phyloP scores from a whole-genome alignment of 2,888 invertebrate species.

The Abrostola triplasia region DNA sequence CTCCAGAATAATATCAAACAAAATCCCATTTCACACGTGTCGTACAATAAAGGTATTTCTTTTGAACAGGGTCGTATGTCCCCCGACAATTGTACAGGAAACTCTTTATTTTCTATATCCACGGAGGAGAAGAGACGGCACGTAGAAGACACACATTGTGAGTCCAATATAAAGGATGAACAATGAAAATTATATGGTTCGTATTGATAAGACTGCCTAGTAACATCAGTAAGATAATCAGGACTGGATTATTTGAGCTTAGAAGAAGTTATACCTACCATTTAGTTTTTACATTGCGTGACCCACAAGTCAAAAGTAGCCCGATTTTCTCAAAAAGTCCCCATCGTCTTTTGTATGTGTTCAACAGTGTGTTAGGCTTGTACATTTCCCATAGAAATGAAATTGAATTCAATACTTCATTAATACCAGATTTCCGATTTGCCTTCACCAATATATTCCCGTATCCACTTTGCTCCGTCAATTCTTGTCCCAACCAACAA shows the following conservation, averaged over 20 bases:
- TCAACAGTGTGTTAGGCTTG: too few species aligned
- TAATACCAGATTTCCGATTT: constrained; percentile 2
- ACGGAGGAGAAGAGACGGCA: constrained; percentile 66
- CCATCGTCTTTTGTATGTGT: too few species aligned
- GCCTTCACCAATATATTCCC: constrained; percentile 13
- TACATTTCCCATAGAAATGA: too few species aligned
- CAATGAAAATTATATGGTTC: constrained; percentile 51
- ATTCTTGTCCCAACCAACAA: constrained; percentile 59
- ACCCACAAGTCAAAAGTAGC: too few species aligned
- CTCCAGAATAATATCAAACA: constrained; percentile 41
- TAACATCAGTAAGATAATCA: not conserved
- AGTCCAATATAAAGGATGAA: constrained; percentile 35
- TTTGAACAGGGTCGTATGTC: constrained; percentile 67
- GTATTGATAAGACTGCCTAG: constrained; percentile 24
- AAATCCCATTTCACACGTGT: constrained; percentile 82
- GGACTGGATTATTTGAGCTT: not conserved
- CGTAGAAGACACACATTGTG: constrained; percentile 66
- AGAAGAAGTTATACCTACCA: too few species aligned
- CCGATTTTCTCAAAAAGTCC: too few species aligned
- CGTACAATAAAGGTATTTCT: constrained; percentile 71
- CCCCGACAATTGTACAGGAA: constrained; percentile 82
- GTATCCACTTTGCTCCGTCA: constrained; percentile 33
- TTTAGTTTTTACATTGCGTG: too few species aligned
- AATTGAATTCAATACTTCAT: not conserved
- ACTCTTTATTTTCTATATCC: constrained; percentile 82